phyloP scores from a whole-genome alignment of 1,140 invertebrate genomes.

The Druon quercuslanigerum region DNA sequence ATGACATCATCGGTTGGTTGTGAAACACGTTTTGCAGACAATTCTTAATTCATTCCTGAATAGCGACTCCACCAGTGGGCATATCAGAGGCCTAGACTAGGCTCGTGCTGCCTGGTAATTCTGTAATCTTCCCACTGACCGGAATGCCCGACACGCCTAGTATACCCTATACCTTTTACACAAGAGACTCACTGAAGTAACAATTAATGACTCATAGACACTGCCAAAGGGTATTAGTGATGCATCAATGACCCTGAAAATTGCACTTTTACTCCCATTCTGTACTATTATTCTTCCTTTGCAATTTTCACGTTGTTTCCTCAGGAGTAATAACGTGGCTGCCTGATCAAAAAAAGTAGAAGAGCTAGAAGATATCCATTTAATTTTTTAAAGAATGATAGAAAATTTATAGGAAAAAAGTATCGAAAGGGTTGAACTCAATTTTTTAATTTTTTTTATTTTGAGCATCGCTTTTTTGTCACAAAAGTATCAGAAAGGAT shows the following conservation, averaged over 20 bases:
- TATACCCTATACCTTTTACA: slow-evolving; percentile 18
- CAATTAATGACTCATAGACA: slow-evolving; percentile 52
- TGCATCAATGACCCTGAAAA: slow-evolving; percentile 30
- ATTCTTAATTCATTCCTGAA: slow-evolving; percentile 44
- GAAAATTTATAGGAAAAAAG: too few species aligned
- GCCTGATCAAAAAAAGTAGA: too few species aligned
- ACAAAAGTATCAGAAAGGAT: too few species aligned
- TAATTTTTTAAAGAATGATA: too few species aligned
- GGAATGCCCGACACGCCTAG: slow-evolving; percentile 59
- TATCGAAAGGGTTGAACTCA: too few species aligned
- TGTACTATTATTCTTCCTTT: neutral
- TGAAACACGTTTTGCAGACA: slow-evolving; percentile 59
- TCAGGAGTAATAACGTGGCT: too few species aligned
- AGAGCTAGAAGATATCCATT: too few species aligned
- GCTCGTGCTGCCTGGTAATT: slow-evolving; percentile 30
- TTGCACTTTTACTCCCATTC: slow-evolving; percentile 28
- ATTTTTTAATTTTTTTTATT: too few species aligned
- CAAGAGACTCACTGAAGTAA: slow-evolving; percentile 40
- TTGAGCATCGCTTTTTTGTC: too few species aligned
- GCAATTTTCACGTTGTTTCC: neutral
- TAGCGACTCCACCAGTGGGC: neutral
- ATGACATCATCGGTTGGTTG: slow-evolving; percentile 59
- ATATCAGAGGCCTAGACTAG: slow-evolving; percentile 24
- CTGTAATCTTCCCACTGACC: slow-evolving; percentile 52
- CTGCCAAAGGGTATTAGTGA: slow-evolving; percentile 57